Percentiles rank a stretch among this genome's conserved stretches.
These are phyloP conservation scores for Erythrolamprus reginae DNA, from an alignment of 2,113 vertebrate genomes.

Conservation along the genomic window DNA sequence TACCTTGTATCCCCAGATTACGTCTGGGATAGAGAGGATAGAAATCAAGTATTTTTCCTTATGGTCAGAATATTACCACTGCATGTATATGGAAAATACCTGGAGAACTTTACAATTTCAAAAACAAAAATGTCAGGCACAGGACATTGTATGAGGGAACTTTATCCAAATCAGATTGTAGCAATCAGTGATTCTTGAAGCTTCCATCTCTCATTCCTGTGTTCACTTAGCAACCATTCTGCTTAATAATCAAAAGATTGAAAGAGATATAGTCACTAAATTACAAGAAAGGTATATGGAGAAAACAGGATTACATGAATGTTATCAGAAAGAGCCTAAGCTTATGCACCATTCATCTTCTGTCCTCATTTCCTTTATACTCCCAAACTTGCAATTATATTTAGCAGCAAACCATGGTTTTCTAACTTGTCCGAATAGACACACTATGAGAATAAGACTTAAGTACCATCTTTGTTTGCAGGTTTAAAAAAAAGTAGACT, in stretches of 20 bases:
- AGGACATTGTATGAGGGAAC: not conserved
- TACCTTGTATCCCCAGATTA: not conserved
- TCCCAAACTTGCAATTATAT: not conserved
- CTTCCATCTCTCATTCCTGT: not conserved
- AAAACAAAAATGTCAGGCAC: not conserved
- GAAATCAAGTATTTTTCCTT: not conserved
- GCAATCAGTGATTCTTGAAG: not conserved
- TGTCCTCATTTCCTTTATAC: not conserved
- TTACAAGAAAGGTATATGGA: not conserved
- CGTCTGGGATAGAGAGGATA: not conserved
- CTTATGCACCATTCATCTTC: not conserved
- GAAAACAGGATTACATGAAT: not conserved
- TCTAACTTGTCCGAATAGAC: not conserved
- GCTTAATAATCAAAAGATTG: not conserved
- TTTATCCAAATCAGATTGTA: not conserved
- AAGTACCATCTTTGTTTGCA: not conserved
- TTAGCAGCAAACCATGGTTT: not conserved
- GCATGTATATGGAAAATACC: not conserved
- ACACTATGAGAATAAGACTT: not conserved
- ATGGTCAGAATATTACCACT: not conserved
- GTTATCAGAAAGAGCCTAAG: not conserved
- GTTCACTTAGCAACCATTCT: not conserved
- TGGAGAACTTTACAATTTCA: not conserved
- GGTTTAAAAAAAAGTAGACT: not conserved
- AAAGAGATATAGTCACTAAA: not conserved